Conservation (phyloP, 2,888 invertebrate species). For the Notodonta dromedarius region DNA sequence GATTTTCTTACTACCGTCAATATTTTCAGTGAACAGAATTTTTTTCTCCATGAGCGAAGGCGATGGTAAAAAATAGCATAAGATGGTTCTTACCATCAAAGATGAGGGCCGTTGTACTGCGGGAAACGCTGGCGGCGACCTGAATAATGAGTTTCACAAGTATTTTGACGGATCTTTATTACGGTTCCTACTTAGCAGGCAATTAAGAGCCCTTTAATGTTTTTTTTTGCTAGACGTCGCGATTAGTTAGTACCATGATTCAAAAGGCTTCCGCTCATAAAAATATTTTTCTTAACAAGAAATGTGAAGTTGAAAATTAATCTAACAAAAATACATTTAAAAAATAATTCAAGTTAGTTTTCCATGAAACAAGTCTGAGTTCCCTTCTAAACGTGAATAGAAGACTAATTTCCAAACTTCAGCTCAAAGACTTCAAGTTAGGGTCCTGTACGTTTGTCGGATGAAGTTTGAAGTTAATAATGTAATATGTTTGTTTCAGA, state of each 20-base stretch:
- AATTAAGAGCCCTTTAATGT: conserved; percentile 54
- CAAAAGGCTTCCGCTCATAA: conserved; percentile 29
- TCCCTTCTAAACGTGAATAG: conserved; percentile 21
- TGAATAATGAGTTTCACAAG: conserved; percentile 61
- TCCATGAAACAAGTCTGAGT: conserved; percentile 2
- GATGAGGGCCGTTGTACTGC: conserved; percentile 41
- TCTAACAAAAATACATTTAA: not conserved
- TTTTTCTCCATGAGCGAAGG: conserved; percentile 31
- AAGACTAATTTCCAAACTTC: conserved; percentile 17
- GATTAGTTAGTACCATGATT: conserved; percentile 47
- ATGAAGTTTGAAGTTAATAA: conserved; percentile 27
- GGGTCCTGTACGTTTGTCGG: conserved; percentile 8
- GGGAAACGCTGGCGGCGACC: conserved; percentile 42
- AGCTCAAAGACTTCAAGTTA: not conserved
- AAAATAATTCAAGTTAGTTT: not conserved
- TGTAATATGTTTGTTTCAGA: conserved; percentile 64
- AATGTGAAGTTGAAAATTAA: conserved; percentile 13
- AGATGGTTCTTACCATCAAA: conserved; percentile 44
- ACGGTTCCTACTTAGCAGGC: conserved; percentile 54
- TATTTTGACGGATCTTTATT: conserved; percentile 58
- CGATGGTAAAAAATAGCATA: conserved; percentile 46
- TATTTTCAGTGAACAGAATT: conserved; percentile 30
- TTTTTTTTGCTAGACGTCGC: conserved; percentile 48
- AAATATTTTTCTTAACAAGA: conserved; percentile 23
- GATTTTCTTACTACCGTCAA: conserved; percentile 30